Evolutionary conservation across 2,888 invertebrate genomes (phyloP), one percentile per base, ranked within the genome.

Genomic region (Agrypnus murinus): DNA sequence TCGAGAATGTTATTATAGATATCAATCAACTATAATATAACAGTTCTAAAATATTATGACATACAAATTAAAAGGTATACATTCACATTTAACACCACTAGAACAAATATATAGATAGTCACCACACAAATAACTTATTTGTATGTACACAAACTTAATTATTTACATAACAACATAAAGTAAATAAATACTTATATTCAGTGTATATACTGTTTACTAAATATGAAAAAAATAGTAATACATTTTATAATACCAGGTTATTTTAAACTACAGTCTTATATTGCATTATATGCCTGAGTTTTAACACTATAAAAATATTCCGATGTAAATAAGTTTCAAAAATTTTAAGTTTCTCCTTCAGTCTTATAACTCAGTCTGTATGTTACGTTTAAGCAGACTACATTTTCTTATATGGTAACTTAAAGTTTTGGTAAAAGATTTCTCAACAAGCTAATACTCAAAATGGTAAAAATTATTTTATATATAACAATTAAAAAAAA

Each of bases 351-450:
- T 46, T 14, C 72, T 69, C 69, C 65, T 68, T 77, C 70, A 75
- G 72, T 73, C 73, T 74, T 77, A 66, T 63, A 59, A 50, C 57
- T 60, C 71, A 76, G 75, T 76, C 75, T 75, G 71, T 76, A 72
- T 50, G 65, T 72, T 74, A 63, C 73, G 69, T 62, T 60, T 68
- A 65, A 72, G 73, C 60, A 60, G 66, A 66, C 60, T 59, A 66
- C 64, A 65, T 64, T 69, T 55, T 38, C 14, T 40, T 25, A 3
- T 34, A 57, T 73, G 64, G 66, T 67, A 67, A 70, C 70, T 67
- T 59, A 74, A 48, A 68, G 36, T 58, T 66, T 60, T 50, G 66
- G 60, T 66, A 65, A 65, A 58, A 10, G 17, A 45, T 45, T 36
- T 65, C 43, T 25, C 19, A 38, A 60, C 40, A 48, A 66, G 43